Percentiles rank a stretch among this genome's conserved stretches.
These are phyloP conservation scores for Asobara japonica DNA, from an alignment of 1,140 invertebrate species.

Conservation along the genomic window DNA sequence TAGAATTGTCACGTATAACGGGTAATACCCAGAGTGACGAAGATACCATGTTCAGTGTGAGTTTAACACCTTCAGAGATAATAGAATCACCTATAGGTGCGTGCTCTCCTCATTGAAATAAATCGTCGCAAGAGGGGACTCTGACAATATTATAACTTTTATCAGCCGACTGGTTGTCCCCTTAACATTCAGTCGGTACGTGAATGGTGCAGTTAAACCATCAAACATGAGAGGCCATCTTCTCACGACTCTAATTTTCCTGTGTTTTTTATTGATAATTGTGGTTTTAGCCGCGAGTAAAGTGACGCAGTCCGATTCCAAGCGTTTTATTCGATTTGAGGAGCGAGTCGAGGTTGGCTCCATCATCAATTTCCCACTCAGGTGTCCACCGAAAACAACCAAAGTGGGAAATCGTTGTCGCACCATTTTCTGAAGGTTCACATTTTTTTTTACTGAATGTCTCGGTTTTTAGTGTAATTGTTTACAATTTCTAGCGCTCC, in stretches of 20 bases:
- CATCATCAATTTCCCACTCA: conserved; percentile 55
- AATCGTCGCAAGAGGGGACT: not conserved
- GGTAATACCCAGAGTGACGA: not conserved
- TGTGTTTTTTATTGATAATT: conserved; percentile 34
- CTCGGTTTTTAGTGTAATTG: too few species aligned
- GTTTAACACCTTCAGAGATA: not conserved
- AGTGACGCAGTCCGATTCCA: conserved; percentile 2
- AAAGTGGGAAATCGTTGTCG: conserved; percentile 55
- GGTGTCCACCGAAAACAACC: conserved; percentile 48
- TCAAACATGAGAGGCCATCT: not conserved
- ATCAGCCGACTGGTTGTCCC: not conserved
- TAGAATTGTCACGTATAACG: not conserved
- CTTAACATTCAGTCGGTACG: not conserved
- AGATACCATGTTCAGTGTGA: not conserved
- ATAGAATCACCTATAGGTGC: not conserved
- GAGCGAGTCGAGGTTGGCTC: conserved; percentile 42
- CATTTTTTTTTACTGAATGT: not conserved
- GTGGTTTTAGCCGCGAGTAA: conserved; percentile 28
- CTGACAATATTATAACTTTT: not conserved
- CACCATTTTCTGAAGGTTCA: conserved; percentile 46
- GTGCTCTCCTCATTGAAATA: not conserved
- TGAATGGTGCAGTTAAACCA: conserved; percentile 1
- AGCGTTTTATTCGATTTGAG: conserved; percentile 47
- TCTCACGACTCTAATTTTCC: not conserved
- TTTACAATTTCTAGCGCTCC: too few species aligned